Conservation (phyloP, 2,797 vertebrate genomes). For the Agapornis canus region DNA sequence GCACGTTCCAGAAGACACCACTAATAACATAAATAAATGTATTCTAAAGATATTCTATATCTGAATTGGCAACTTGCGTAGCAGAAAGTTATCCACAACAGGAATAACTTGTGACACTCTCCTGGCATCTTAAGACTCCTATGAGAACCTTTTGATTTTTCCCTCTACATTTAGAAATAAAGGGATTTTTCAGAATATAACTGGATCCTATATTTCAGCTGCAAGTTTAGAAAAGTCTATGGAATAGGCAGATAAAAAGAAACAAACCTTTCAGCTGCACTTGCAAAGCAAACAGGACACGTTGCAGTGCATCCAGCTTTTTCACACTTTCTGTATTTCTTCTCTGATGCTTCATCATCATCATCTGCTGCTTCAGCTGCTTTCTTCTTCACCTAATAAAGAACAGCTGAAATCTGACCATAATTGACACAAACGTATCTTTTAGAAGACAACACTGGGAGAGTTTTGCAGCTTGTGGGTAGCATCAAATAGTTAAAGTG, state of each 20-base stretch:
- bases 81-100: not conserved
- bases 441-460: not conserved
- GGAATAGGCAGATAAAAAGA: not conserved
- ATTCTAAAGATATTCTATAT: not conserved
- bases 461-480: not conserved
- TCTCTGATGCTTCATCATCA: conserved; percentile 90
- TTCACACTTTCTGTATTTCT: conserved; percentile 97
- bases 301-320: conserved; percentile 94
- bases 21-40: not conserved
- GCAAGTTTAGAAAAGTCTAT: not conserved
- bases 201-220: not conserved
- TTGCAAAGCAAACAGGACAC: conserved; percentile 96
- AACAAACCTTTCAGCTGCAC: conserved; percentile 91
- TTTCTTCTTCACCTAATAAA: conserved; percentile 88
- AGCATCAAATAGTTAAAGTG: not conserved
- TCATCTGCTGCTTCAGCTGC: conserved; percentile 84
- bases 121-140: not conserved
- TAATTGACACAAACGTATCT: not conserved
- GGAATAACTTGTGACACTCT: not conserved
- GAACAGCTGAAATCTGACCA: conserved; percentile 18
- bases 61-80: not conserved
- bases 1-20: not conserved
- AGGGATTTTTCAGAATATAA: not conserved
- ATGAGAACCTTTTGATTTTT: not conserved
- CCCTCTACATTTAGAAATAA: not conserved